A percentile compares a stretch with the other conserved stretches of the same genome.
Evolutionary conservation across 2,797 vertebrate species (phyloP).

Genomic region (Bradypodion pumilum): DNA sequence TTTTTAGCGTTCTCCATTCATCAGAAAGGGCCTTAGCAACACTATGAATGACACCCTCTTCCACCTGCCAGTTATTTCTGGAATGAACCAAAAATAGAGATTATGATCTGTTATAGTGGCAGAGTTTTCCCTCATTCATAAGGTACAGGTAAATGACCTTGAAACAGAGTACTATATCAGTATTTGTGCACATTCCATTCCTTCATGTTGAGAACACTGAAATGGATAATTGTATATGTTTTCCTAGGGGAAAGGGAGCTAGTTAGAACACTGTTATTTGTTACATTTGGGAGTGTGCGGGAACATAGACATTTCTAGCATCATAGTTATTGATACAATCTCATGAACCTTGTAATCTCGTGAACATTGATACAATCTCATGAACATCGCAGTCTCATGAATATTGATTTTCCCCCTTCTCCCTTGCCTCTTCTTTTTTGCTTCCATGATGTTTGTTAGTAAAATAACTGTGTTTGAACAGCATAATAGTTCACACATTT

Average conservation of each 20-base stretch:
- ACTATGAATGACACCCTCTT: not conserved
- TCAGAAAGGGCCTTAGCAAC: not conserved
- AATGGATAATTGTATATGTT: constrained; percentile 32
- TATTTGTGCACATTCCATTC: constrained; percentile 29
- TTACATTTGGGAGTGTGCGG: not conserved
- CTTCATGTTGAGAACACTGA: constrained; percentile 3
- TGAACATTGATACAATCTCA: no score
- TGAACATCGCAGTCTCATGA: no score
- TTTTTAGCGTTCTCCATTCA: not conserved
- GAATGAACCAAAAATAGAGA: not conserved
- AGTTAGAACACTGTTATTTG: not conserved
- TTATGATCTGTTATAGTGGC: constrained; percentile 6
- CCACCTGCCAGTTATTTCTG: not conserved
- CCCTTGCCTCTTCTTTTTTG: not conserved
- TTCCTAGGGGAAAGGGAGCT: constrained; percentile 26
- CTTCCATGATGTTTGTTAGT: not conserved
- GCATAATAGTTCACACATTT: not conserved
- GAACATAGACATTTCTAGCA: not conserved
- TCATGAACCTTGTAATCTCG: no score
- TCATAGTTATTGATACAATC: not conserved
- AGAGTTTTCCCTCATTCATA: constrained; percentile 1
- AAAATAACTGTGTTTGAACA: not conserved
- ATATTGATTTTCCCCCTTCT: not conserved
- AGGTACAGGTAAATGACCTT: constrained; percentile 9
- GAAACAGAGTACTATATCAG: not conserved